Evolutionary conservation across 1,140 invertebrate genomes (phyloP), one percentile per base, ranked within the genome.

Genomic region (Bursaphelenchus mucronatus): DNA sequence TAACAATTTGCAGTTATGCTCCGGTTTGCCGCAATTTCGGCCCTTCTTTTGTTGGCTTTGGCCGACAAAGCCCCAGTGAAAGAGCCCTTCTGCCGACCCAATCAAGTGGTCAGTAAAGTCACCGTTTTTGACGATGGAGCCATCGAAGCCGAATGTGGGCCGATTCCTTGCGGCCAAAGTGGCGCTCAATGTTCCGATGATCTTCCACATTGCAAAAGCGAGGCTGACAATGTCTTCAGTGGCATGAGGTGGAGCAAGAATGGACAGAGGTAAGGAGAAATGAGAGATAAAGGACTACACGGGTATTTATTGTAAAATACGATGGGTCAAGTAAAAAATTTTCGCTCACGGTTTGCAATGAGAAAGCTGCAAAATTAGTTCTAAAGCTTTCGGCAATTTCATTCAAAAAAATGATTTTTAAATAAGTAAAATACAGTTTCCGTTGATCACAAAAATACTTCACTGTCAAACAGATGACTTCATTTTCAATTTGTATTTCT

Each of bases 121-220:
- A 79, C 79, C 6, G 76, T 80, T 15, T 80, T 74, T 52, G 78
- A 80, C 43, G 76, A 80, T 51, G 78, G 78, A n/a, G 79, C 75
- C 39, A 79, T 80, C 47, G 78, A 80, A 59, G 78, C 79, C 2
- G 78, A 80, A 59, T 80, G 78, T 50, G 78, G 78, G 3, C 79
- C 76, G n/a, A 71, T 81, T 55, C 78, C 78, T 3, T 80, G 78
- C 58, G 79, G 79, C 30, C 17, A 46, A 10, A 61, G 69, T 49
- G 78, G 76, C 40, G 57, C 41, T 15, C 55, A 41, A 10, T 80
- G 78, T 46, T 57, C 64, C 17, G 76, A 79, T 13, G 57, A 73
- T 19, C 10, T 52, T 49, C 51, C 78, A 8, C 19, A 51, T 17
- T 78, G 76, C 64, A 64, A 69, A 54, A 59, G 69, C 6, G 74